Conservation (phyloP, 2,113 vertebrate genomes). For the Casuarius casuarius region DNA sequence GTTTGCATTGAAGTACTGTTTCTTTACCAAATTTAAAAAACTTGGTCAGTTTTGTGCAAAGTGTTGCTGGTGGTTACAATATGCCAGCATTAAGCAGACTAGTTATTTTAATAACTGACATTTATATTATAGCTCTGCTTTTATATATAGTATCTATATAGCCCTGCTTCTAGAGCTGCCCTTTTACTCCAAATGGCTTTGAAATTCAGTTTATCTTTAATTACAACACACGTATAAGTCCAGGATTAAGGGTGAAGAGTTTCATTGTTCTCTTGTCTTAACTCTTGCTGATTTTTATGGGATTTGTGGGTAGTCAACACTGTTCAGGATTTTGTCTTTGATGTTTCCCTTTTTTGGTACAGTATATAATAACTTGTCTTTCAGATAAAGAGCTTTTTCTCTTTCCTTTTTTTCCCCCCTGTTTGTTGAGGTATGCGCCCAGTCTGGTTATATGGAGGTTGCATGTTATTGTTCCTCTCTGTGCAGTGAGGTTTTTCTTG, state of each 20-base stretch:
- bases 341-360: background rate
- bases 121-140: background rate
- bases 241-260: slow-evolving; percentile 40
- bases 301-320: slow-evolving; percentile 19
- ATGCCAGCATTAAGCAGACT: background rate
- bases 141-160: background rate
- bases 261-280: slow-evolving; percentile 13
- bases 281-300: background rate
- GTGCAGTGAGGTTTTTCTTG: background rate
- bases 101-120: background rate
- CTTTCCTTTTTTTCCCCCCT: background rate
- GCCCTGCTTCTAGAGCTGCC: background rate
- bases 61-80: background rate
- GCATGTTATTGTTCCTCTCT: background rate
- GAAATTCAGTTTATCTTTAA: slow-evolving; percentile 60
- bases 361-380: slow-evolving; percentile 43
- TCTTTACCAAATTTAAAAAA: background rate
- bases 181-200: slow-evolving; percentile 47
- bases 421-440: slow-evolving; percentile 38
- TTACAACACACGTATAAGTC: slow-evolving; percentile 35
- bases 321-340: slow-evolving; percentile 6
- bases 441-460: background rate
- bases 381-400: slow-evolving; percentile 38
- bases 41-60: background rate
- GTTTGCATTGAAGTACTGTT: background rate